phyloP scores from a whole-genome alignment of 2,113 vertebrate genomes.

The Ardeotis arabs region DNA sequence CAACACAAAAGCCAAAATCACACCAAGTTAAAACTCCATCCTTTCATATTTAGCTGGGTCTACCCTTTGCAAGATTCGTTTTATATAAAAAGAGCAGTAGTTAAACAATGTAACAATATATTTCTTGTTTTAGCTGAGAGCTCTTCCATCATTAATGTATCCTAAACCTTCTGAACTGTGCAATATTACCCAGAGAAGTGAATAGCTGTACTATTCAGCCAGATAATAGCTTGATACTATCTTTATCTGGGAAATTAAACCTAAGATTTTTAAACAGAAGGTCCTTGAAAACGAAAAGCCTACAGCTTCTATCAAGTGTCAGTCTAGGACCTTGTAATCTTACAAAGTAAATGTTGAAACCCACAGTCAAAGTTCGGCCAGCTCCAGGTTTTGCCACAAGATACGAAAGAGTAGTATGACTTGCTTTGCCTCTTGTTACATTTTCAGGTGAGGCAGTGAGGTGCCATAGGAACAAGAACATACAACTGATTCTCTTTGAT shows the following conservation, averaged over 20 bases:
- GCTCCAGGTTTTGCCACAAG: not conserved
- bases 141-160: not conserved
- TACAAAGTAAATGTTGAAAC: not conserved
- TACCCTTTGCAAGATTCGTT: not conserved
- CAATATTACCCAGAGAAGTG: not conserved
- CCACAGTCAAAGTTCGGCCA: not conserved
- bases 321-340: not conserved
- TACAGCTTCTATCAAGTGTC: not conserved
- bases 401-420: not conserved
- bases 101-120: not conserved
- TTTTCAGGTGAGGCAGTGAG: not conserved
- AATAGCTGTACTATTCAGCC: not conserved
- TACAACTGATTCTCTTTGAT: not conserved
- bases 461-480: not conserved
- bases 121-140: not conserved
- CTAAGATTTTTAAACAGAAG: not conserved
- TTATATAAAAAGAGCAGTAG: not conserved
- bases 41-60: not conserved
- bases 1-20: not conserved
- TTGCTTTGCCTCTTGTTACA: not conserved
- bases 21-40: not conserved
- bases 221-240: not conserved
- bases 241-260: not conserved
- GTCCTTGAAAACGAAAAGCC: not conserved
- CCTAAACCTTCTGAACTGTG: not conserved